Base-by-base conservation (phyloP, 2,888 invertebrate species). In the Clivina fossor region DNA sequence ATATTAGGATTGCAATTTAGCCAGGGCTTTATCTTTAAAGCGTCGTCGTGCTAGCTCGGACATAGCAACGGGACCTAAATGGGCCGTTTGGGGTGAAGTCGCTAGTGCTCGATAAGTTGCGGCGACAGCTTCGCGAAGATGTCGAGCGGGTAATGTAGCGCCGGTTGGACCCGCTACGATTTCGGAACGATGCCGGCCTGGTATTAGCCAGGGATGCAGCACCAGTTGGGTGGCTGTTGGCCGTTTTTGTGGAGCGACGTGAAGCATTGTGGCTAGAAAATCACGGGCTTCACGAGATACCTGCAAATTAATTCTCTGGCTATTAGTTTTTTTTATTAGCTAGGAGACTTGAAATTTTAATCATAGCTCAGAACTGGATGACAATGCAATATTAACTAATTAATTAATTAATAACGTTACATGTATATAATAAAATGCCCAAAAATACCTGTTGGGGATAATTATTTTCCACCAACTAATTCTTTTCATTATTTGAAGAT, bases 1-100 rank as follows among this genome's bases (percentile, higher is more conserved):
- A 22, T 32, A 46, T 46, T 46, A 46, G 16, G 50, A 59, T 44
- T 65, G 64, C 18, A 63, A 44, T 48, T 62, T 56, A 33, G 62
- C 64, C 22, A 67, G 51, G 22, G 69, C 70, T 58, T 74, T 74
- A 60, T 82, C 80, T 65, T 83, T 81, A 49, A 85, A 86, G 66
- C 97, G 82, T 60, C 97, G 84, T 69, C 93, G 87, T 15, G 98
- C 98, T 61, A 98, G 78, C 63, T 92, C 92, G 1, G 96, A 97
- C 73, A 93, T 89, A 24, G 89, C 90, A 5, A 97, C 96, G 0
- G 95, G 92, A 4, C 94, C 94, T 60, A 97, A 80, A 64, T 89
- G 84, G 5, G 79, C 79, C 26, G 80, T 75, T 65, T 79, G 78
- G 1, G 94, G 93, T 44, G 88, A 88, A 49, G 85, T 83, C 38